These are phyloP conservation scores for Bungarus multicinctus DNA, from an alignment of 2,113 vertebrate genomes.

Conservation along the genomic window DNA sequence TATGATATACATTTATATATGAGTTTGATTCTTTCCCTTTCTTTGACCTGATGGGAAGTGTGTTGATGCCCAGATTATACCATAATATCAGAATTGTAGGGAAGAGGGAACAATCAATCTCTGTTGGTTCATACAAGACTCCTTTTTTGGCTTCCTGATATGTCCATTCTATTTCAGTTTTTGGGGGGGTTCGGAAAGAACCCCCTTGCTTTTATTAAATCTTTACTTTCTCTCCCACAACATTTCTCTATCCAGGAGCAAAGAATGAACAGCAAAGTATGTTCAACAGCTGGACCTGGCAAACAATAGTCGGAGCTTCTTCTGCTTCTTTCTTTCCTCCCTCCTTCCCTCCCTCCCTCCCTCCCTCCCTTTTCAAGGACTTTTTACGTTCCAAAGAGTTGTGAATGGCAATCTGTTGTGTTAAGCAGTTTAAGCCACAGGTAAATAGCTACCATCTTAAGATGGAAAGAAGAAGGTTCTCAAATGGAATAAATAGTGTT, in stretches of 20 bases:
- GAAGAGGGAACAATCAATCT: neutral
- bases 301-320: neutral
- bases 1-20: neutral
- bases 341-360: too few species aligned
- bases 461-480: neutral
- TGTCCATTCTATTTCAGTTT: neutral
- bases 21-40: neutral
- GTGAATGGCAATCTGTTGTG: neutral
- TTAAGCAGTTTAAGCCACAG: neutral
- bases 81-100: neutral
- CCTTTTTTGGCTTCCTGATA: neutral
- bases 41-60: neutral
- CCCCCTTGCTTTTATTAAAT: neutral
- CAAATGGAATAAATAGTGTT: neutral
- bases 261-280: neutral
- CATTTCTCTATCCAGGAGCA: neutral
- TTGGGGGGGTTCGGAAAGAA: rapidly evolving
- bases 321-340: neutral
- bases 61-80: neutral
- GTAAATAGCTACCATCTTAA: neutral
- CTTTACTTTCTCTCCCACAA: neutral
- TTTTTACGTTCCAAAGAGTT: neutral
- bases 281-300: neutral
- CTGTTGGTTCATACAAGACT: neutral
- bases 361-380: neutral